Evolutionary conservation across 1,140 invertebrate genomes (phyloP).

Genomic region (Conus ventricosus): DNA sequence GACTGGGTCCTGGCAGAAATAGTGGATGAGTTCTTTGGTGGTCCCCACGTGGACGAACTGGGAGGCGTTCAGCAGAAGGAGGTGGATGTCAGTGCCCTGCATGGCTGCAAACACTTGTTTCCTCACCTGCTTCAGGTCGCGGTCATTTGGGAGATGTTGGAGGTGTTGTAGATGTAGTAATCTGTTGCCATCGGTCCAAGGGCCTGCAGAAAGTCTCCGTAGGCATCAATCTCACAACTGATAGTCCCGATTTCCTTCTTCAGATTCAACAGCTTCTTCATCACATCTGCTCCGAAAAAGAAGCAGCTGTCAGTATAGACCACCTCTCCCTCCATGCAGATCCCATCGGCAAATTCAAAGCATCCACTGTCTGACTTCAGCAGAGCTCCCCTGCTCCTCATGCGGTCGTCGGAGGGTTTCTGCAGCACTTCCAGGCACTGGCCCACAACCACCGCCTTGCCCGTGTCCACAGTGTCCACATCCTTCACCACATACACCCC

Average conservation of each 20-base stretch:
- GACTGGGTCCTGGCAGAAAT: constrained; percentile 64
- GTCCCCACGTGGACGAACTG: constrained; percentile 77
- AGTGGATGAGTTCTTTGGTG: constrained; percentile 74
- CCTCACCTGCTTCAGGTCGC: constrained; percentile 57
- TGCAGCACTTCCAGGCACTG: constrained; percentile 75
- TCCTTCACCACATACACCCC: constrained; percentile 75
- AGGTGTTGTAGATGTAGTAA: constrained; percentile 64
- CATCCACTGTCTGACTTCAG: constrained; percentile 49
- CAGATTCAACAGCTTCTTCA: constrained; percentile 70
- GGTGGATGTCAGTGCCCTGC: constrained; percentile 61
- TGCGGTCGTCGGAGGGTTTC: constrained; percentile 72
- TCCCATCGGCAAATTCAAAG: constrained; percentile 53
- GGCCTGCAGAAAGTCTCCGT: constrained; percentile 76
- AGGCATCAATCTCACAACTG: constrained; percentile 76
- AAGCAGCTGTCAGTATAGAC: constrained; percentile 77
- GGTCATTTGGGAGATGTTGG: constrained; percentile 63
- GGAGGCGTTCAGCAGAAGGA: constrained; percentile 74
- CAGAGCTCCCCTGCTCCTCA: constrained; percentile 71
- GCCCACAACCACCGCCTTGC: constrained; percentile 50
- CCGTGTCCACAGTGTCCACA: constrained; percentile 44
- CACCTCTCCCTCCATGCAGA: constrained; percentile 55
- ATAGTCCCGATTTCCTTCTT: constrained; percentile 63
- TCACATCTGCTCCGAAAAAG: constrained; percentile 73
- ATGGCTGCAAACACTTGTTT: constrained; percentile 68
- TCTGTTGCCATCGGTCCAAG: constrained; percentile 69